A percentile compares a stretch with the other conserved stretches of the same genome.
Evolutionary conservation across 2,113 vertebrate genomes (phyloP).

Genomic region (Prunella himalayana): DNA sequence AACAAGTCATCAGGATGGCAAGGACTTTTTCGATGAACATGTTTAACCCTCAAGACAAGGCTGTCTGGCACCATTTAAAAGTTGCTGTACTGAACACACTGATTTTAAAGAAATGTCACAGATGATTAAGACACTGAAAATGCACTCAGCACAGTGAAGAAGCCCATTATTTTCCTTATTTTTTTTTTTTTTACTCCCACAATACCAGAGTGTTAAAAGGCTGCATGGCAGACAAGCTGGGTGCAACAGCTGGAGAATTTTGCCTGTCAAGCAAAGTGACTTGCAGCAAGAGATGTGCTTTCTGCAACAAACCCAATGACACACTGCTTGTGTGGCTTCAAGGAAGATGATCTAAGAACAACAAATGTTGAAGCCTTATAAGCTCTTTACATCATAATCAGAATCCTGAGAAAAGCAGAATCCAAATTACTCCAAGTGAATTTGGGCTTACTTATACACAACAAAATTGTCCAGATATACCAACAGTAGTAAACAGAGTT

Average conservation of each 20-base stretch:
- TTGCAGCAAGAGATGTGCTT: conserved; percentile 25
- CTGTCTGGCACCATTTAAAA: conserved; percentile 13
- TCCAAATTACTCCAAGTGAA: conserved; percentile 47
- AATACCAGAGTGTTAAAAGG: not conserved
- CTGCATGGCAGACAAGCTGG: conserved; percentile 37
- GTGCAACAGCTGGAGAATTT: conserved; percentile 55
- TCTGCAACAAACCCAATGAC: not conserved
- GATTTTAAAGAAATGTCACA: conserved; percentile 23
- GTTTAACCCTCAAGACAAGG: conserved; percentile 23
- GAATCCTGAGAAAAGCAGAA: conserved; percentile 30
- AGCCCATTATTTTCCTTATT: not conserved
- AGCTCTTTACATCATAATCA: conserved; percentile 29
- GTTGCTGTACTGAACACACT: not conserved
- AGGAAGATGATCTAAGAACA: conserved; percentile 6
- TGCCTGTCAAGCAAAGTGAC: conserved; percentile 39
- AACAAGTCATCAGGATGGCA: conserved; percentile 3
- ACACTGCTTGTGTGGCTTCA: not conserved
- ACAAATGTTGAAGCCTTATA: not conserved
- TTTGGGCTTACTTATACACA: conserved; percentile 1
- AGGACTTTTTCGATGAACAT: not conserved
- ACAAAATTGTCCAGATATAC: conserved; percentile 27
- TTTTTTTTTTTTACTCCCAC: not conserved
- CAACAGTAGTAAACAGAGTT: conserved; percentile 47
- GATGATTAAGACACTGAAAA: conserved; percentile 36
- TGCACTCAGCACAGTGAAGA: not conserved